These are phyloP conservation scores for Epinotia ramella DNA, from an alignment of 2,888 invertebrate genomes.

Conservation along the genomic window DNA sequence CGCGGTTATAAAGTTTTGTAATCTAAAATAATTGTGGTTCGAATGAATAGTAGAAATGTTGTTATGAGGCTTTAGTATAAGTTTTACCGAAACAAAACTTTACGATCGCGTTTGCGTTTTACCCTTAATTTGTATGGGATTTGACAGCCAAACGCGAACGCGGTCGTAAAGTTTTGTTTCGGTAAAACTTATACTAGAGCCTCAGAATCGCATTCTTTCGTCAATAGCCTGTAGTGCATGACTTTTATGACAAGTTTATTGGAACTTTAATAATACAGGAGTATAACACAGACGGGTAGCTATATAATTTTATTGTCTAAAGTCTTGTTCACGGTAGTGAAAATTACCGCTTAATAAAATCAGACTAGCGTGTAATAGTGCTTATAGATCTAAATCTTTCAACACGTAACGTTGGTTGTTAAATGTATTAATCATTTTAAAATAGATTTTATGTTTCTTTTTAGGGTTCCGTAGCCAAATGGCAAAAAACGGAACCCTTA, in stretches of 20 bases:
- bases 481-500: too few relatives aligned
- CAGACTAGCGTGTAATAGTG: neutral
- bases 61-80: too few relatives aligned
- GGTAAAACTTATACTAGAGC: too few relatives aligned
- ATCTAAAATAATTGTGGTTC: slow-evolving; percentile 5
- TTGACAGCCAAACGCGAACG: too few relatives aligned
- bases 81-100: too few relatives aligned
- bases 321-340: neutral
- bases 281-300: neutral
- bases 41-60: slow-evolving; percentile 7
- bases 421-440: neutral
- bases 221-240: neutral
- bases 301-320: neutral
- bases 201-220: neutral
- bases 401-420: neutral
- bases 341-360: slow-evolving; percentile 11
- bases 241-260: neutral
- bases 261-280: neutral
- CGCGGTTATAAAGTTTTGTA: slow-evolving; percentile 14
- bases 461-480: too few relatives aligned
- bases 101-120: too few relatives aligned
- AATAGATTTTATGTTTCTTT: neutral
- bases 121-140: too few relatives aligned
- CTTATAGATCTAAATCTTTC: neutral
- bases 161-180: too few relatives aligned